A percentile compares a stretch with the other conserved stretches of the same genome.
Conservation (phyloP, 2,797 vertebrate species). For the Myiotriccus ornatus region DNA sequence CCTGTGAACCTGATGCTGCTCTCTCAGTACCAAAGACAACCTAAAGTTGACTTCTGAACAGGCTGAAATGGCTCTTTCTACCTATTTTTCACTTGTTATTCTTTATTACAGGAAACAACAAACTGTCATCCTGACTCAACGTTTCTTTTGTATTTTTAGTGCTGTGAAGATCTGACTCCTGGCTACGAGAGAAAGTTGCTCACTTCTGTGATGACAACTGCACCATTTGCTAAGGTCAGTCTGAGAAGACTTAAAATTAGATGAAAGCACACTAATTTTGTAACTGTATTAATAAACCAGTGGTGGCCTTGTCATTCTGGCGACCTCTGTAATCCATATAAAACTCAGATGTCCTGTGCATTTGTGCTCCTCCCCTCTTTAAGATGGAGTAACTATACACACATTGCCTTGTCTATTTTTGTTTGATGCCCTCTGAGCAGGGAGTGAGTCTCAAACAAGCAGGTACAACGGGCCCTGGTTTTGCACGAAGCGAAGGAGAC, state of each 20-base stretch:
- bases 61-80: background rate
- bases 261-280: background rate
- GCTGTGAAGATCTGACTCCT: slow-evolving; percentile 18
- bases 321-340: background rate
- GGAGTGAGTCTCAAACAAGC: background rate
- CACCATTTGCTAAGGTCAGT: background rate
- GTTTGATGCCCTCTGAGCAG: background rate
- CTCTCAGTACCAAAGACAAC: background rate
- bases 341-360: background rate
- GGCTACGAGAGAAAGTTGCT: background rate
- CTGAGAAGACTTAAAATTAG: background rate
- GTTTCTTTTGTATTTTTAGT: background rate
- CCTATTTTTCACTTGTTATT: background rate
- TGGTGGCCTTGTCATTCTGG: background rate
- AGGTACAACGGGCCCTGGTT: background rate
- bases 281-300: background rate
- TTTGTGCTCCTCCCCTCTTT: background rate
- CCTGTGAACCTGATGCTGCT: background rate
- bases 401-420: rapidly evolving
- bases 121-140: background rate
- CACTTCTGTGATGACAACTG: background rate
- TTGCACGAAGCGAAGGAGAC: background rate
- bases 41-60: background rate
- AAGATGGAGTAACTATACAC: rapidly evolving
- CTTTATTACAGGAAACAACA: background rate